Percentiles rank a stretch among this genome's conserved stretches.
These are phyloP conservation scores for Bolinopsis microptera DNA, from an alignment of 37 sponge, comb jelly and placozoan genomes.

Conservation along the genomic window DNA sequence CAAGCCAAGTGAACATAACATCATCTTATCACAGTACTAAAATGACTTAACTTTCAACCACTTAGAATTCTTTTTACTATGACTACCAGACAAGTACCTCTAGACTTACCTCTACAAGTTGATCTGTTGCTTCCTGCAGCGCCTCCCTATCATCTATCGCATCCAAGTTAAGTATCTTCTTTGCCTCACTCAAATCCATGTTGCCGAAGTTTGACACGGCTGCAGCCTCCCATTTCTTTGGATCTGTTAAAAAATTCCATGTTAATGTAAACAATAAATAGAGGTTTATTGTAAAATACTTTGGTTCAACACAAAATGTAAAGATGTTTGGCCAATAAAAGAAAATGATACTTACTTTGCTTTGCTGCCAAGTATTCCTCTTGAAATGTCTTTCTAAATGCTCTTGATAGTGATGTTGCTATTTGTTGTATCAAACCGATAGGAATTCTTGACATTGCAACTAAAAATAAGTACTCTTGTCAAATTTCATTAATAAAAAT, in stretches of 20 bases:
- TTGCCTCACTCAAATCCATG: constrained; percentile 17
- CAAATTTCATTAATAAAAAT: no score
- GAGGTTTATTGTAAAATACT: no score
- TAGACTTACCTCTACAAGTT: not conserved
- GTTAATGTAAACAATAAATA: not conserved
- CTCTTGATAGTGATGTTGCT: not conserved
- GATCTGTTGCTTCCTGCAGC: not conserved
- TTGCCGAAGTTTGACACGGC: not conserved
- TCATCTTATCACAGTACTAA: no score
- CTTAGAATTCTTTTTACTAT: no score
- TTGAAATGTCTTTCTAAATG: constrained; percentile 33
- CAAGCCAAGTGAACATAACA: no score
- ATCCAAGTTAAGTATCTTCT: not conserved
- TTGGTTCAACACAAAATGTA: no score
- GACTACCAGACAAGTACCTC: no score
- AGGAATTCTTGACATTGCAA: not conserved
- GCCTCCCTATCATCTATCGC: not conserved
- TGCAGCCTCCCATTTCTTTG: constrained; percentile 20
- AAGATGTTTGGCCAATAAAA: no score
- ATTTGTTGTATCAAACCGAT: not conserved
- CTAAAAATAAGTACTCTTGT: not conserved
- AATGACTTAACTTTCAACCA: no score
- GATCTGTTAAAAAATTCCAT: constrained; percentile 13
- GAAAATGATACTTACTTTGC: not conserved
- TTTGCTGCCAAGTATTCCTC: constrained; percentile 24